Percentiles rank a stretch among this genome's conserved stretches.
phyloP scores from a whole-genome alignment of 2,797 vertebrate species.

The Simalia tracyae region DNA sequence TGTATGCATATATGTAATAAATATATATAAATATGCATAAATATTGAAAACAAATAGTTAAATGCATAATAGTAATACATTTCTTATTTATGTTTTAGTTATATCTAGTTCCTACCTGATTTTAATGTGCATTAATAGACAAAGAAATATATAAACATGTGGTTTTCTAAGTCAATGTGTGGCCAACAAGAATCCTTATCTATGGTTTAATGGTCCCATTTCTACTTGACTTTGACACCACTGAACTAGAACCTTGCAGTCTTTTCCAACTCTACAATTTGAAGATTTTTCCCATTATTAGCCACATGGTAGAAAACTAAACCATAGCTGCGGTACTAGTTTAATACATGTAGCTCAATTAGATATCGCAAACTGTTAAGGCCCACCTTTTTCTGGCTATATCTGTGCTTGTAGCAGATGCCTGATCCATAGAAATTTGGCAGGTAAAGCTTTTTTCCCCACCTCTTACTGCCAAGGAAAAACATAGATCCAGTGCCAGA shows the following conservation, averaged over 20 bases:
- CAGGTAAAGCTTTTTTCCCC: not conserved
- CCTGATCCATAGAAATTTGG: not conserved
- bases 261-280: not conserved
- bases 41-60: not conserved
- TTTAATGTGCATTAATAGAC: not conserved
- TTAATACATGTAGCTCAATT: not conserved
- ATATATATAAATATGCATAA: not conserved
- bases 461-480: not conserved
- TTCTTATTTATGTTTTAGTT: not conserved
- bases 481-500: not conserved
- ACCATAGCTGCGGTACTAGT: not conserved
- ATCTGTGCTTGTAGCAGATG: not conserved
- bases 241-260: not conserved
- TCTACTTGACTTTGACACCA: not conserved
- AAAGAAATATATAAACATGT: not conserved
- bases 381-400: not conserved
- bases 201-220: not conserved
- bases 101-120: not conserved
- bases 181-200: not conserved
- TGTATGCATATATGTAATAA: not conserved
- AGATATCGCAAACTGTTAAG: not conserved
- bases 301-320: not conserved
- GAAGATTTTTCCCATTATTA: not conserved
- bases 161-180: not conserved
- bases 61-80: not conserved